Evolutionary conservation across 2,888 invertebrate species (phyloP).

Genomic region (Thumatha senex): DNA sequence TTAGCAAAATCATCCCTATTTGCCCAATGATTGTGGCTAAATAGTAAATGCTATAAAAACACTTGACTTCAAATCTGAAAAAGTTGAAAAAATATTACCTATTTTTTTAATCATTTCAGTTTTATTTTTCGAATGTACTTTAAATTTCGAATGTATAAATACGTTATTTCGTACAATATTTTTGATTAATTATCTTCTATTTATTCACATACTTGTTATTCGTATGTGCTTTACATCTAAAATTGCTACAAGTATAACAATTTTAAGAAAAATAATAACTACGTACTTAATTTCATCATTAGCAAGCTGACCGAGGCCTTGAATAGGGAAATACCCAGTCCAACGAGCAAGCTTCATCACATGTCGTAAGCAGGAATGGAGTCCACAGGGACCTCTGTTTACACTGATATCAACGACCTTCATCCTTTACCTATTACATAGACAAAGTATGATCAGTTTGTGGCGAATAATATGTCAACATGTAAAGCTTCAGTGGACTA

Average conservation of each 20-base stretch:
- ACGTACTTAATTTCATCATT: background rate
- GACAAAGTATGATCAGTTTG: too few species aligned
- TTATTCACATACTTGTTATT: too few species aligned
- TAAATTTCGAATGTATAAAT: too few species aligned
- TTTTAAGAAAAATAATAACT: background rate
- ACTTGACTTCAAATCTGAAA: background rate
- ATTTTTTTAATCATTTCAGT: too few species aligned
- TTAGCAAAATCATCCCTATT: background rate
- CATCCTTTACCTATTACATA: background rate
- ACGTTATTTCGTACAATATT: too few species aligned
- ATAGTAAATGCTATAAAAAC: background rate
- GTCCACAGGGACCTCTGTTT: background rate
- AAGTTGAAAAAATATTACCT: background rate
- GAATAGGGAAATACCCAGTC: background rate
- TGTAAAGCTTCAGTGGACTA: too few species aligned
- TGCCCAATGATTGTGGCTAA: background rate
- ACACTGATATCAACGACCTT: background rate
- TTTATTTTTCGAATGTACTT: too few species aligned
- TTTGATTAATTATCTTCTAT: too few species aligned
- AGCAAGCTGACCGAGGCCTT: slow-evolving; percentile 1
- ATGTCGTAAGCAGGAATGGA: slow-evolving; percentile 1
- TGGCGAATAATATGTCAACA: too few species aligned
- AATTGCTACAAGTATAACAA: too few species aligned
- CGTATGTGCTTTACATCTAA: too few species aligned
- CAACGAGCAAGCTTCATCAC: slow-evolving; percentile 2